Evolutionary conservation across 2,888 invertebrate genomes (phyloP), one percentile per base, ranked within the genome.

Genomic region (Plutella xylostella): DNA sequence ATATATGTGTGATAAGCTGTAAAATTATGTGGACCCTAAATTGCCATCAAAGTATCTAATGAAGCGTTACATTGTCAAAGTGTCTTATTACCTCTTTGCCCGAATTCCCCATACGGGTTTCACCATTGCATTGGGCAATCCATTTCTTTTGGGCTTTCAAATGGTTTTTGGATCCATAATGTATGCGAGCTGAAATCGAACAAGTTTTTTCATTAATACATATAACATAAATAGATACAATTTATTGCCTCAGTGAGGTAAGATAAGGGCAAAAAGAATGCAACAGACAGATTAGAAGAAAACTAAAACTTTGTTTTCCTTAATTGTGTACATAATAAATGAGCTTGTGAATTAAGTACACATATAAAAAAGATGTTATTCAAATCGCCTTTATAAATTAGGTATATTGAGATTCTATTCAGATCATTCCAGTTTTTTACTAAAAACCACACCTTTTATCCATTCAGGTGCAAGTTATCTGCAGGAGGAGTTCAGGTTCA

Each of bases 141-240:
- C 72, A 78, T 58, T 69, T 75, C 58, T 65, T 74, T 57, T 70
- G 70, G 43, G 61, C 70, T 61, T 72, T 79, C 52, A 51, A 22
- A 58, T 83, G 83, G 48, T 68, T 72, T 64, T 70, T 79, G 15
- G 76, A 73, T 37, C 57, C 54, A 57, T 83, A 83, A 63, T 83
- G 83, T 45, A 69, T 45, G 45, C 73, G 69, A 34, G 80, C 83
- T 83, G 73, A 28, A 75, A 76, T 15, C n/a, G 22, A 34, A 42
- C n/a, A n/a, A n/a, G n/a, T n/a, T n/a, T n/a, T n/a, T n/a, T n/a
- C n/a, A n/a, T n/a, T n/a, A n/a, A n/a, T n/a, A n/a, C n/a, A n/a
- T n/a, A n/a, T n/a, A n/a, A n/a, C n/a, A n/a, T n/a, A n/a, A n/a
- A n/a, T n/a, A n/a, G n/a, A n/a, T n/a, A n/a, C n/a, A n/a, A n/a